A percentile compares a stretch with the other conserved stretches of the same genome.
Conservation (phyloP, 2,888 invertebrate species). For the Eristalis intricaria region DNA sequence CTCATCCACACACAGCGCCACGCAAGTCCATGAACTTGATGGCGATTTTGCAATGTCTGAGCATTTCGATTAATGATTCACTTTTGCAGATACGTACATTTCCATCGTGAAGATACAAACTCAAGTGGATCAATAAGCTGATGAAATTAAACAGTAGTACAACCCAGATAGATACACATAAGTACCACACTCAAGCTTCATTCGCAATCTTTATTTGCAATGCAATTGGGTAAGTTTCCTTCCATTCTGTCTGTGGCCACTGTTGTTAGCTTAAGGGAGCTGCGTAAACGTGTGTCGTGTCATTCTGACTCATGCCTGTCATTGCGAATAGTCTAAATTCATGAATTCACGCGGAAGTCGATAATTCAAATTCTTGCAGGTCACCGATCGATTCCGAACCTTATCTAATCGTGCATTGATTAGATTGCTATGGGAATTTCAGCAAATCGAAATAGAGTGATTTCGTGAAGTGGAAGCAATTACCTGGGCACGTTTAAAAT, state of each 20-base stretch:
- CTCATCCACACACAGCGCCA: not conserved
- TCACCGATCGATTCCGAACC: constrained; percentile 8
- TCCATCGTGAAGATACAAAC: not conserved
- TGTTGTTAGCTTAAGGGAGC: constrained; percentile 3
- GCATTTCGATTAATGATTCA: not conserved
- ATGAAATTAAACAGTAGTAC: constrained; percentile 15
- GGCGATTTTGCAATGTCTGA: not conserved
- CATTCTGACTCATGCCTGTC: not conserved
- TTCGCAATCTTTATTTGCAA: constrained; percentile 22
- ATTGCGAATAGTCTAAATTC: not conserved
- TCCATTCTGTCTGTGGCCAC: constrained; percentile 5
- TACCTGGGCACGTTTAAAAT: not conserved
- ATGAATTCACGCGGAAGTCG: not conserved
- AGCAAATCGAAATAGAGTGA: not conserved
- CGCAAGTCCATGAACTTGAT: constrained; percentile 1
- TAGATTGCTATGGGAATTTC: constrained; percentile 8
- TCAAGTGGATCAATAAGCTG: constrained; percentile 5
- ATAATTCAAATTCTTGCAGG: constrained; percentile 1
- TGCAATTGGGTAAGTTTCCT: constrained; percentile 48
- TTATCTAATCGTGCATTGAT: constrained; percentile 42
- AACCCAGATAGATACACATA: constrained; percentile 8
- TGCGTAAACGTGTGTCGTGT: not conserved
- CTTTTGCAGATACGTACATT: not conserved
- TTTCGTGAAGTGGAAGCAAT: not conserved
- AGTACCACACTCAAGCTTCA: not conserved